Base-by-base conservation (phyloP, 2,113 vertebrate species). In the Pristiophorus japonicus region DNA sequence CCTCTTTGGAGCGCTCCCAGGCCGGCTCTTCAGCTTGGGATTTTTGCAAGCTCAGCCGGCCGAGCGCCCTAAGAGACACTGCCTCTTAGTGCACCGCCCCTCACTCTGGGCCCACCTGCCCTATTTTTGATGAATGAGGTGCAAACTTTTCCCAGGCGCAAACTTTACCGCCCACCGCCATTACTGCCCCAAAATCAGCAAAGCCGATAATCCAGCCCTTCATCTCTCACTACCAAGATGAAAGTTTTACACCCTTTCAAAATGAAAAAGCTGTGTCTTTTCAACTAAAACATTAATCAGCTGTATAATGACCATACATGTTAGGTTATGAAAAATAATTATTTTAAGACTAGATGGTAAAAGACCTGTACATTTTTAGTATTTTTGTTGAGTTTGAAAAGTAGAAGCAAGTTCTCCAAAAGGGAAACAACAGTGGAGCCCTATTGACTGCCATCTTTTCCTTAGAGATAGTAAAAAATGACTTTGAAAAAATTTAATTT, bases 401-500 rank as follows among this genome's bases (percentile, higher is more conserved):
- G 7, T 45, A n/a, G 30, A 62, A 67, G 18, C 0, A 66, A 65
- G 2, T 93, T 66, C n/a, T 66, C 63, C 12, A 7, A 47, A 45
- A 67, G 62, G 38, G 7, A 42, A 7, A 51, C 59, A 62, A 92
- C 42, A 1, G 63, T 18, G 14, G 42, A 94, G 65, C 45, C 38
- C 93, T 51, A 51, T 30, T 70, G 66, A 94, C 93, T 67, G 93
- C 66, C 66, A 70, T 51, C 22, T 45, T 67, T 67, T 34, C 93
- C 93, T 47, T 47, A 16, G 66, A 47, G 93, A 70, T 66, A 30
- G 24, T 47, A 94, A 94, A 94, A 94, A 94, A 94, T 70, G 93
- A 67, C 93, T 94, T 70, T 30, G 42, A 67, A 45, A 94, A 94
- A 94, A 94, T 47, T 70, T 70, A 94, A 94, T 94, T 94, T 94